Evolutionary conservation across 2,797 vertebrate genomes (phyloP).

Genomic region (Odontamblyopus rebecca): DNA sequence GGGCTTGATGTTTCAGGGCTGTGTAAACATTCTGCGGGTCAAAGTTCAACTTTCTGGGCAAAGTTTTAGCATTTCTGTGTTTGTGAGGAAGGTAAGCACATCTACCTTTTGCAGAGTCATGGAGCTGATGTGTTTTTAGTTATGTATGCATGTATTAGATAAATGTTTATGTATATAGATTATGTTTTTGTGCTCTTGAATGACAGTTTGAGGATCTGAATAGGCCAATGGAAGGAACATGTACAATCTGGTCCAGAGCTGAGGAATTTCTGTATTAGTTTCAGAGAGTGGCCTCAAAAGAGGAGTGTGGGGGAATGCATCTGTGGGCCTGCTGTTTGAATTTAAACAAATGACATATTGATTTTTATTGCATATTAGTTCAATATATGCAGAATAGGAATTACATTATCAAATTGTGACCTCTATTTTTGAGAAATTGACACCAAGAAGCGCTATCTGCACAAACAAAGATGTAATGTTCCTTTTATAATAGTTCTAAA

Average conservation of each 20-base stretch:
- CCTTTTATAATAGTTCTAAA: too few relatives aligned
- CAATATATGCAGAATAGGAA: too few relatives aligned
- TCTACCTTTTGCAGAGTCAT: conserved; percentile 11
- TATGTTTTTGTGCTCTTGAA: not conserved
- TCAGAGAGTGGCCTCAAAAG: conserved; percentile 36
- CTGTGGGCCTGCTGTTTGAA: not conserved
- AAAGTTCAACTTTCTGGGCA: conserved; percentile 66
- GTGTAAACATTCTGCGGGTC: conserved; percentile 66
- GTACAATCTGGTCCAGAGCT: not conserved
- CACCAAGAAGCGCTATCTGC: too few relatives aligned
- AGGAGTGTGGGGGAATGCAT: conserved; percentile 33
- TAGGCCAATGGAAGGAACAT: not conserved
- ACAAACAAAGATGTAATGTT: too few relatives aligned
- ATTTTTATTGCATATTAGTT: too few relatives aligned
- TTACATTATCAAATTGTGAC: too few relatives aligned
- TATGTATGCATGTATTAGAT: not conserved
- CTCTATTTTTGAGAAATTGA: too few relatives aligned
- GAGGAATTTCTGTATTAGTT: conserved; percentile 39
- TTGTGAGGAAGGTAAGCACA: conserved; percentile 62
- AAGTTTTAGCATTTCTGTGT: conserved; percentile 52
- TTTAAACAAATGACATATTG: not conserved
- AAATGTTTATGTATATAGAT: not conserved
- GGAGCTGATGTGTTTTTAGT: not conserved
- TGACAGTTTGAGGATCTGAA: not conserved
- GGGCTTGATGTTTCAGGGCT: conserved; percentile 47